Evolutionary conservation across 2,113 vertebrate species (phyloP).

Genomic region (Merops nubicus): DNA sequence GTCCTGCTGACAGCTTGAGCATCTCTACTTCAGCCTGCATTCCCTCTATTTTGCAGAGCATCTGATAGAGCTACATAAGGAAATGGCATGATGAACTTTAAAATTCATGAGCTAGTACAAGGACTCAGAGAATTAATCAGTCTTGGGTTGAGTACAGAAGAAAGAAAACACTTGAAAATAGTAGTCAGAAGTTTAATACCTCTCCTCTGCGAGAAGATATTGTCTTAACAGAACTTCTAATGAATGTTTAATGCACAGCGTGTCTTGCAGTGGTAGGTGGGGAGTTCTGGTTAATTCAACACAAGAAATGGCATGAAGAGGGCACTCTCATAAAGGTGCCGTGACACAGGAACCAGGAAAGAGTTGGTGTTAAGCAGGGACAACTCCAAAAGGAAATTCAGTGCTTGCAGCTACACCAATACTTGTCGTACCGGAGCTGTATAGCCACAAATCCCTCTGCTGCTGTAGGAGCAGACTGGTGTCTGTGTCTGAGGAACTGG

Average conservation of each 20-base stretch:
- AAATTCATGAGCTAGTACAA: constrained; percentile 51
- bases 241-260: constrained; percentile 60
- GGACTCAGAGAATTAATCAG: constrained; percentile 64
- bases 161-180: constrained; percentile 62
- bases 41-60: not conserved
- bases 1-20: constrained; percentile 43
- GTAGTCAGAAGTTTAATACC: constrained; percentile 59
- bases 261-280: constrained; percentile 1
- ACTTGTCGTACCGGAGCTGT: not conserved
- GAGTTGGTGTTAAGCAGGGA: not conserved
- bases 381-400: not conserved
- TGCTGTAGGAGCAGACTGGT: not conserved
- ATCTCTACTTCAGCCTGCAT: constrained; percentile 26
- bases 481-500: not conserved
- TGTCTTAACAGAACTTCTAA: constrained; percentile 58
- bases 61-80: constrained; percentile 8
- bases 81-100: constrained; percentile 47
- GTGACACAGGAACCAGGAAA: not conserved
- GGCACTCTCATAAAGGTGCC: not conserved
- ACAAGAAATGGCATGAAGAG: constrained; percentile 26
- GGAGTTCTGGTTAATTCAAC: constrained; percentile 53
- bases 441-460: not conserved
- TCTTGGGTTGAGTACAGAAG: constrained; percentile 45
- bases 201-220: constrained; percentile 39
- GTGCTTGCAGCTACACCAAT: not conserved